Base-by-base conservation (phyloP, 2,888 invertebrate genomes). In the Calliphora vomitoria region DNA sequence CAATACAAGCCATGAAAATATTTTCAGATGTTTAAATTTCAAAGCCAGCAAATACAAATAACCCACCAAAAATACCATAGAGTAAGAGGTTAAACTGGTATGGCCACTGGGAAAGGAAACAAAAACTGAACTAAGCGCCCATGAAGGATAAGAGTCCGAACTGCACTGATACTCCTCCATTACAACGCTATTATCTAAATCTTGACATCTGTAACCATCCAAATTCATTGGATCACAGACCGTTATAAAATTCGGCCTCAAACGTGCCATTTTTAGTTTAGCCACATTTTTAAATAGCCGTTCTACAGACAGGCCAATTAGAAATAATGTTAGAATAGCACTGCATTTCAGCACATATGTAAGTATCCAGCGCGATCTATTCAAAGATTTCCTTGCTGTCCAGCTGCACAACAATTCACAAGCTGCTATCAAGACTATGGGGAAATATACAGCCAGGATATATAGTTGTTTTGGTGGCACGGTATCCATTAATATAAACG, bases 51-150 rank as follows among this genome's bases (percentile, higher is more conserved):
- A 84, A 20, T 90, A 88, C n/a, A 92, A 81, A 68, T 92, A 89
- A 15, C 90, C 76, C 0, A 90, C 90, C 74, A 90, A 5, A 53
- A 89, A 92, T 5, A 92, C 72, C 71, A 92, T 88, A 4, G 91
- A 91, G 58, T 90, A 92, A 79, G 91, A 90, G 13, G 90, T 80
- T 86, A 89, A 88, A 60, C 90, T 89, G 1, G 92, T 90, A 58
- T 92, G 92, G 1, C 92, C 92, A 75, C 92, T 92, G 81, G 92
- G 92, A 89, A 92, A 92, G 38, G 92, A 92, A n/a, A 89, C 69
- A 31, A 87, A 75, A 25, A 68, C 55, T 13, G 78, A 58, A 15
- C 3, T 35, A 15, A 55, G 5, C 41, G 60, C 50, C 69, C 74
- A 69, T 0, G 8, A 0, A 3, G 81, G 55, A 25, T 71, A 76